Evolutionary conservation across 2,888 invertebrate genomes (phyloP).

Genomic region (Platycnemis pennipes): DNA sequence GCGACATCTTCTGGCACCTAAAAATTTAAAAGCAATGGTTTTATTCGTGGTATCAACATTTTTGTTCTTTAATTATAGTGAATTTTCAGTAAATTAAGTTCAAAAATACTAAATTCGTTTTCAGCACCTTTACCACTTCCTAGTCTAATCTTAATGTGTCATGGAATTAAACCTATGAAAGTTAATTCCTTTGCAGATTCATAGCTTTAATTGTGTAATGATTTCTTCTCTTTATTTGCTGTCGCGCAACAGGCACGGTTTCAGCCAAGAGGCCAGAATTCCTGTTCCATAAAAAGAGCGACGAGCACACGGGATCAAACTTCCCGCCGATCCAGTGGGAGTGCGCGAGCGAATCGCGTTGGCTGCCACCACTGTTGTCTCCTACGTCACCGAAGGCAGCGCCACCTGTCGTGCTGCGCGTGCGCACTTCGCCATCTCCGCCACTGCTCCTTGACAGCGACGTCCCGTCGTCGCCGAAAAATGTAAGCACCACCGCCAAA

Average conservation of each 20-base stretch:
- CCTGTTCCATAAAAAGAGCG: conserved; percentile 47
- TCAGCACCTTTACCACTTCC: no score
- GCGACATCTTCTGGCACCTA: no score
- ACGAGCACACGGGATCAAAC: neutral
- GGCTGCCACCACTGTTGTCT: conserved; percentile 32
- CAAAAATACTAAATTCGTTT: no score
- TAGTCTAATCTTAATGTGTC: no score
- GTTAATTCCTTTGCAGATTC: neutral
- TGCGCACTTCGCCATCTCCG: conserved; percentile 39
- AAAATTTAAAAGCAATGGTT: no score
- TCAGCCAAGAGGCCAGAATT: conserved; percentile 53
- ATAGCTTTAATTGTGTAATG: neutral
- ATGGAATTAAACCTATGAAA: no score
- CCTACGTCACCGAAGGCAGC: conserved; percentile 20
- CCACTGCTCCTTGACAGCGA: neutral
- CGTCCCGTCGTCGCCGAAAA: neutral
- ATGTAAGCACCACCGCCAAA: neutral
- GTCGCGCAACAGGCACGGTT: neutral
- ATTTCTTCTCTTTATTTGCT: neutral
- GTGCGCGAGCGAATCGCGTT: conserved; percentile 16
- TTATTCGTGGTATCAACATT: no score
- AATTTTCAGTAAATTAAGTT: no score
- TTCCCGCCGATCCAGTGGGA: conserved; percentile 23
- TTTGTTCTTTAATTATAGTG: no score
- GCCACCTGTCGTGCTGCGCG: conserved; percentile 51